Base-by-base conservation (phyloP, 2,797 vertebrate species). In the Choloepus didactylus region DNA sequence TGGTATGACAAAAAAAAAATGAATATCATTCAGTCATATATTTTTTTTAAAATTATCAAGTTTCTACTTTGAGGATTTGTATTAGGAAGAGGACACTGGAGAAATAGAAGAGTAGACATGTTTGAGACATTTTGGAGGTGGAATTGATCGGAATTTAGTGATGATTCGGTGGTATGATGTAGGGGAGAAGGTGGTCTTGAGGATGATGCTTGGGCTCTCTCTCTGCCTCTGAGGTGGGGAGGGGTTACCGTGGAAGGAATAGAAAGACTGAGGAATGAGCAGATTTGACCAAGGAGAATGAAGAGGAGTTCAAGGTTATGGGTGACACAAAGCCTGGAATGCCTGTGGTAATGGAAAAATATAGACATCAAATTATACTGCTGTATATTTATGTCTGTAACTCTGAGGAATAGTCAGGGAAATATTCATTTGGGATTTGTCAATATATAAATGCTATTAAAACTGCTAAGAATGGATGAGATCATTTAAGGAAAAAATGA, bases 181-280 rank as follows among this genome's bases (percentile, higher is more conserved):
- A 83, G 35, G 19, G 41, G 51, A 93, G 60, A 64, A 49, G 5
- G 1, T 85, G 18, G 38, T 62, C 25, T 5, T 31, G 19, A 27
- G 9, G 29, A 29, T 38, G 38, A 79, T 3, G 16, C 16, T 35
- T 41, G 6, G 35, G 9, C 9, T 91, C 54, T 84, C 16, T 51
- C 38, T 73, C 9, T 72, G n/a, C 21, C 56, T 9, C 14, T 67
- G 10, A 29, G 29, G n/a, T 10, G 35, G 25, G 21, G 19, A 5
- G 8, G 1, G 1, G 38, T 46, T 76, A 15, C 2, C n/a, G 70
- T 2, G n/a, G 6, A 77, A 3, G 9, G 2, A 5, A 27, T 3
- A 41, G 9, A 35, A 4, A 29, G 1, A 7, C 7, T 54, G 18
- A 2, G 9, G 9, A 87, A 75, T 6, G 8, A 67, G 3, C 19